Base-by-base conservation (phyloP, 2,888 invertebrate species). In the Campopleginae sp. region DNA sequence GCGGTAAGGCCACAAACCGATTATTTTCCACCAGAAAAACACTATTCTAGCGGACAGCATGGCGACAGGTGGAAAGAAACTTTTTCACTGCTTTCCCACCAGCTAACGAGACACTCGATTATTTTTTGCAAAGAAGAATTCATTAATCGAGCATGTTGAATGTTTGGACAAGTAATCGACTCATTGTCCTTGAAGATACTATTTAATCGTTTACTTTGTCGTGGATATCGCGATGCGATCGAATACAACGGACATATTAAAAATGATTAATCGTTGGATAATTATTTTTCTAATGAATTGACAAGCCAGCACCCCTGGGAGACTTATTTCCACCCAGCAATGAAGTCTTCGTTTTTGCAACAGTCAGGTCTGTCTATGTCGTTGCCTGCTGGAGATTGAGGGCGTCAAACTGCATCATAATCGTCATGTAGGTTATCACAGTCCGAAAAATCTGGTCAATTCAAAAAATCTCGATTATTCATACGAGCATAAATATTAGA, bases 351-450 rank as follows among this genome's bases (percentile, higher is more conserved):
- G 42, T 6, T 17, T 7, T 23, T 42, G 58, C 1, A 42, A 54
- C 23, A 44, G 14, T 58, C 44, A 3, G 19, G 31, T 31, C 42
- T 10, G 42, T 12, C 48, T 80, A 46, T 14, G 65, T n/a, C 1
- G 38, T 54, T 5, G 19, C 2, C 8, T 33, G 61, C 23, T 75
- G 58, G 23, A 42, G 46, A 33, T 66, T 72, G 48, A 31, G 31
- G 38, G 27, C 74, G 51, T 85, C 85, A 2, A 86, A 48, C 44
- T 87, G 86, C 23, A 86, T 79, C 87, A 87, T 87, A 19, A 88
- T 79, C 68, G 83, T 86, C 10, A 86, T 42, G 72, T 82, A 87
- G n/a, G 85, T 86, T 42, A 58, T 44, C 61, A 86, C 74, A 17
- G 65, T 80, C 17, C 82, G 80, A 14, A 77, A 27, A 23, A 88